Conservation (phyloP, 2,113 vertebrate species). For the Toxostoma redivivum region DNA sequence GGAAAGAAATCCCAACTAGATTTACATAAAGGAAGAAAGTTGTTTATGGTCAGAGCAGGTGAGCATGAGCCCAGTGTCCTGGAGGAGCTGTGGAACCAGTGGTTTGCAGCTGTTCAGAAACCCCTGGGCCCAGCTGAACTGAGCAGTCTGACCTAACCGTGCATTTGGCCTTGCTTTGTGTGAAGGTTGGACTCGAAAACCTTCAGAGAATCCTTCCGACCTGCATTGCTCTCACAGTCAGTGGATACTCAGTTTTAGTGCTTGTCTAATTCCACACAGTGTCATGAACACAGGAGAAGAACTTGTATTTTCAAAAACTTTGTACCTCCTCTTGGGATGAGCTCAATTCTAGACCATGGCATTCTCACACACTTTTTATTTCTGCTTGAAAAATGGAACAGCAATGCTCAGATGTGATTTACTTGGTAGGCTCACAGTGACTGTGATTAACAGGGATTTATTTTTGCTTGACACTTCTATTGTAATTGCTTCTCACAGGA, state of each 20-base stretch:
- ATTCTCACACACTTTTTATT: not conserved
- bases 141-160: not conserved
- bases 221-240: not conserved
- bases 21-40: not conserved
- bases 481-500: conserved; percentile 25
- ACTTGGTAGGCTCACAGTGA: not conserved
- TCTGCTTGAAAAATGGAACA: conserved; percentile 8
- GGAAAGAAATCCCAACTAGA: not conserved
- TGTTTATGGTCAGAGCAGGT: not conserved
- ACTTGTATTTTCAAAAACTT: not conserved
- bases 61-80: not conserved
- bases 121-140: not conserved
- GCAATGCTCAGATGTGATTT: not conserved
- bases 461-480: conserved; percentile 24
- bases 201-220: not conserved
- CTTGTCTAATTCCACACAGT: not conserved
- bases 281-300: not conserved
- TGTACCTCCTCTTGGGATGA: not conserved
- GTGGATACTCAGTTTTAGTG: not conserved
- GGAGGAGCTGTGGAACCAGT: not conserved
- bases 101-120: not conserved
- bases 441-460: conserved; percentile 17
- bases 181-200: not conserved
- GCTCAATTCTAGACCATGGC: not conserved
- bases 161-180: not conserved